A percentile compares a stretch with the other conserved stretches of the same genome.
Conservation (phyloP, 2,888 invertebrate species). For the Lithosia quadra region DNA sequence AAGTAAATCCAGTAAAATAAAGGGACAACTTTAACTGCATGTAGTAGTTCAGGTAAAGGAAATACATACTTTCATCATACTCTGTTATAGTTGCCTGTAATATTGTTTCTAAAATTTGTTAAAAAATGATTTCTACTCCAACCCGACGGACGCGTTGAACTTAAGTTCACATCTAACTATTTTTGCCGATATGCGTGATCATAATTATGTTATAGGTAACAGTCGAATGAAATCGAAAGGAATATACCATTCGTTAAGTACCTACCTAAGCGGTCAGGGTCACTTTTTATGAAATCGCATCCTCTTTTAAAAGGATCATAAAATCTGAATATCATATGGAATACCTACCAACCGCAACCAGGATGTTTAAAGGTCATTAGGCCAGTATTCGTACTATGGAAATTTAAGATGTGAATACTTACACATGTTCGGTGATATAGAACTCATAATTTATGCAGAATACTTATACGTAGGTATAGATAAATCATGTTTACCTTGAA, state of each 20-base stretch:
- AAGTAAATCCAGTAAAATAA: no score
- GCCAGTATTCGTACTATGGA: conserved; percentile 48
- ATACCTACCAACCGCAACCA: conserved; percentile 63
- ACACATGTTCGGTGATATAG: conserved; percentile 21
- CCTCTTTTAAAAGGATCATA: conserved; percentile 57
- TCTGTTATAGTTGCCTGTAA: neutral
- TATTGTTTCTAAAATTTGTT: neutral
- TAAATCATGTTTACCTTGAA: conserved; percentile 61
- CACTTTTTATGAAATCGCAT: conserved; percentile 61
- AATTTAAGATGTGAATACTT: conserved; percentile 26
- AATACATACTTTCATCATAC: neutral
- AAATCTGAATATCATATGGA: conserved; percentile 61
- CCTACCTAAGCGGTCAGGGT: conserved; percentile 68
- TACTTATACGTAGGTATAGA: conserved; percentile 30
- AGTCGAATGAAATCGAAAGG: conserved; percentile 16
- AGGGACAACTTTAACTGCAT: no score
- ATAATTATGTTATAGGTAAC: neutral
- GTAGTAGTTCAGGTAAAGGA: no score
- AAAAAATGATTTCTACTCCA: neutral
- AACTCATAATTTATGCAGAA: conserved; percentile 41
- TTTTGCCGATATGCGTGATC: neutral
- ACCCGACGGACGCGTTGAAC: no score
- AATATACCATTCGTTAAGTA: conserved; percentile 38
- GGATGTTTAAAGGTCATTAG: conserved; percentile 76
- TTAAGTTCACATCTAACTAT: neutral